A percentile compares a stretch with the other conserved stretches of the same genome.
phyloP scores from a whole-genome alignment of 1,140 invertebrate species.

The Dufourea novaeangliae region DNA sequence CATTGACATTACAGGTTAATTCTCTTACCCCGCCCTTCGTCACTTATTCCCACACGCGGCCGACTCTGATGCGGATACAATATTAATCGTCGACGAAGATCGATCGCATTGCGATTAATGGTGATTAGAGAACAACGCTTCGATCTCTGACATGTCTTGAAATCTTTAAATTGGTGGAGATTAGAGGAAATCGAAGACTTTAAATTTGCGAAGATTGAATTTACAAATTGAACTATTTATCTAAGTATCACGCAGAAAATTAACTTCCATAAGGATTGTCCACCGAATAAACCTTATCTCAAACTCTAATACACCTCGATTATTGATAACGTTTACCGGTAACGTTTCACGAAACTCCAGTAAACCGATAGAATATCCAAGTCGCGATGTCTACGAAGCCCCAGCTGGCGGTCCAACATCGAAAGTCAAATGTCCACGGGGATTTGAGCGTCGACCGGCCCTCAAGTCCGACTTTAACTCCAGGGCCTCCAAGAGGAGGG shows the following conservation, averaged over 20 bases:
- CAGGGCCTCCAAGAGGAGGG: not conserved
- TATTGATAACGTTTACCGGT: no score
- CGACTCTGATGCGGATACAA: not conserved
- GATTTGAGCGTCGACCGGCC: conserved; percentile 17
- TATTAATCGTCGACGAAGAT: conserved; percentile 41
- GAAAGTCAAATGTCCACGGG: conserved; percentile 25
- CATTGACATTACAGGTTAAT: conserved; percentile 63
- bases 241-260: no score
- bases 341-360: no score
- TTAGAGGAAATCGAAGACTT: no score
- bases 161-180: no score
- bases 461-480: not conserved
- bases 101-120: conserved; percentile 21
- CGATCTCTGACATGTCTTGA: no score
- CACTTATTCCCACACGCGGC: conserved; percentile 4
- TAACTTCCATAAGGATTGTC: no score
- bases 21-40: conserved; percentile 39
- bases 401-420: conserved; percentile 1
- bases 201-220: no score
- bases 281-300: no score
- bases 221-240: no score
- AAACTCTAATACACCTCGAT: no score
- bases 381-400: no score
- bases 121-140: not conserved
- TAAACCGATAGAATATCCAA: not conserved